Percentiles rank a stretch among this genome's conserved stretches.
Evolutionary conservation across 2,113 vertebrate genomes (phyloP).

Genomic region (Brachyhypopomus occidentalis): DNA sequence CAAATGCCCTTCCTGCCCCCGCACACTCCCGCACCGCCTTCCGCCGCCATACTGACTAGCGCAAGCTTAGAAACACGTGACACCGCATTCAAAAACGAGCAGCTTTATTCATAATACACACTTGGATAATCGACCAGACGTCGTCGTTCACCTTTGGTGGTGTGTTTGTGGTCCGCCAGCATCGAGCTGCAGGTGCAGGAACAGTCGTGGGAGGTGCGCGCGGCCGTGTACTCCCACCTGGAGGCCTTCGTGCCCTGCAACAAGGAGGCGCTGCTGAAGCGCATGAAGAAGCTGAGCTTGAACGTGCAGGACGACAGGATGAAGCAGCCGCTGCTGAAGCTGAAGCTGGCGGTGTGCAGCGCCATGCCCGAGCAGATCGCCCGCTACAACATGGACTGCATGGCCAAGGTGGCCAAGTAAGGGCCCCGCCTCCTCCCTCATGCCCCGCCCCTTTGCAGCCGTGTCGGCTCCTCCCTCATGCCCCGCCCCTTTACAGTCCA

Average conservation of each 20-base stretch:
- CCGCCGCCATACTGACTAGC: no score
- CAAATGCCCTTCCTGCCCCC: no score
- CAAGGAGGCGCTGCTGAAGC: constrained; percentile 94
- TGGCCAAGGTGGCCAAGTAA: constrained; percentile 93
- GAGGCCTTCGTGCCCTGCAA: constrained; percentile 98
- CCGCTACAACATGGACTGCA: constrained; percentile 95
- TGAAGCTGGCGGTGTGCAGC: constrained; percentile 92
- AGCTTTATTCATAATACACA: no score
- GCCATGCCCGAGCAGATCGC: constrained; percentile 96
- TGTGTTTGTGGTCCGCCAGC: constrained; percentile 65
- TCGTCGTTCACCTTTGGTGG: no score
- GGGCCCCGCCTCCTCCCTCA: background rate
- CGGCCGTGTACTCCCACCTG: constrained; percentile 88
- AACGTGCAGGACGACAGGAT: constrained; percentile 97
- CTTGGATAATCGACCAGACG: no score
- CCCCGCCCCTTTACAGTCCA: no score
- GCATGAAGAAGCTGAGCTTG: constrained; percentile 96
- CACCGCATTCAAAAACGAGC: no score
- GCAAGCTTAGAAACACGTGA: no score
- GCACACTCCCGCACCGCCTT: no score
- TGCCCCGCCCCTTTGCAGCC: no score
- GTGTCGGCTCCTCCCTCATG: no score
- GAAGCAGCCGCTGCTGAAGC: constrained; percentile 88
- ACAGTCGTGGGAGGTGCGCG: constrained; percentile 79
- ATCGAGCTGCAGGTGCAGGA: constrained; percentile 97